Conservation (phyloP, 2,797 vertebrate species). For the Melanogrammus aeglefinus region DNA sequence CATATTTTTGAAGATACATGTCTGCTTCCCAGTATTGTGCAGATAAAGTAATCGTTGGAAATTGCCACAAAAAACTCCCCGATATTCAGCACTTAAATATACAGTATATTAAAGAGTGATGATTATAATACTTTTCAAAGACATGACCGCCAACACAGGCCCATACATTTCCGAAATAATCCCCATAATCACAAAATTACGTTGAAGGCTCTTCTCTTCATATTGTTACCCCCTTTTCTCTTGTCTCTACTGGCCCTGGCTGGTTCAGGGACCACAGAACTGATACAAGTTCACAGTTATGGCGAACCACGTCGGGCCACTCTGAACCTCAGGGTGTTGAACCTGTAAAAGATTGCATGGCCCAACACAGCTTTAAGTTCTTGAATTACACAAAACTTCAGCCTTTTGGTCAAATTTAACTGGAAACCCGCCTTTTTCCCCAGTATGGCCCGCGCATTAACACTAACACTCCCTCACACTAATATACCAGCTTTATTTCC, state of each 20-base stretch:
- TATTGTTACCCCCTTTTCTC: neutral
- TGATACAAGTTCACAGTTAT: neutral
- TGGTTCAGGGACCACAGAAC: slow-evolving; percentile 8
- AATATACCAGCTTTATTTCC: no score
- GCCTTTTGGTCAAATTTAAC: neutral
- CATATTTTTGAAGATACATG: no score
- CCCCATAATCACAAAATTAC: neutral
- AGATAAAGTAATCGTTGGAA: neutral
- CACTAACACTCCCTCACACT: no score
- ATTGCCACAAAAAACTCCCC: neutral
- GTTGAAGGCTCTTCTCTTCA: neutral
- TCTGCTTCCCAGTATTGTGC: neutral
- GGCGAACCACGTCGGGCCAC: neutral
- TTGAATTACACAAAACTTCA: neutral
- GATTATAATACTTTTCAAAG: neutral
- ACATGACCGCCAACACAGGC: neutral
- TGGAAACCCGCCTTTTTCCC: neutral
- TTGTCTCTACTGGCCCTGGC: neutral
- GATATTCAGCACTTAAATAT: neutral
- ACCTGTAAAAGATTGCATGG: neutral
- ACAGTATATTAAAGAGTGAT: neutral
- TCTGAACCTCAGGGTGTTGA: neutral
- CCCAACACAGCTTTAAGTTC: neutral
- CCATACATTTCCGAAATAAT: neutral
- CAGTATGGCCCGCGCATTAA: no score